Evolutionary conservation across 1,140 invertebrate species (phyloP), one percentile per base, ranked within the genome.

Genomic region (Cherax destructor): DNA sequence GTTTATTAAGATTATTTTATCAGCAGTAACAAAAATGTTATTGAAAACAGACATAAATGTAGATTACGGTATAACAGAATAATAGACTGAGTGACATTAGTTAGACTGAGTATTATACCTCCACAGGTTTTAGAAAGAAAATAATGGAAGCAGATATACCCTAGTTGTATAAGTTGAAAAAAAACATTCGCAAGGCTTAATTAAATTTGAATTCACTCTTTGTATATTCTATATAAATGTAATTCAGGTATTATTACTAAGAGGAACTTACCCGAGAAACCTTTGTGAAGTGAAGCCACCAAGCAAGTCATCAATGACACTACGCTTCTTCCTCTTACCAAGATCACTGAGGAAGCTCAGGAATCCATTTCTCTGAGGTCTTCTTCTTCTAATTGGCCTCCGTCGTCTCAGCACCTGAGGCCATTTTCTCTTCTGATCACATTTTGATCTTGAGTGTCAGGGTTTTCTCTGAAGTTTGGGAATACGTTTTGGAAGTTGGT

Each of bases 321-420:
- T 69, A 5, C 88, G 77, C 81, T 89, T 89, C 69, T 89, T 89
- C 50, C 88, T 89, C 16, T 52, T 30, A n/a, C 80, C 80, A 6
- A 89, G 52, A 6, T 69, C 30, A 74, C 69, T 76, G 7, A 89
- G 88, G 24, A 83, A 83, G n/a, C 74, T 49, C 0, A 89, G 41
- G 30, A 89, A 89, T 21, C 88, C 88, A 30, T 61, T 83, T 69
- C 88, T 74, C 52, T 89, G 79, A 30, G 86, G 86, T n/a, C 80
- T 30, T 59, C 88, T 30, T 49, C 65, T 89, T 4, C 50, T 10
- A 5, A 24, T 56, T 41, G 21, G 18, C 16, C 61, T 13, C 10
- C 79, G 47, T 21, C 79, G 47, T 21, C 85, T 86, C 49, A 52
- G 21, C 9, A 49, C 18, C 30, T 10, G 59, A 41, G 77, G 6